phyloP scores from a whole-genome alignment of 2,888 invertebrate species.

The Creontiades dilutus region DNA sequence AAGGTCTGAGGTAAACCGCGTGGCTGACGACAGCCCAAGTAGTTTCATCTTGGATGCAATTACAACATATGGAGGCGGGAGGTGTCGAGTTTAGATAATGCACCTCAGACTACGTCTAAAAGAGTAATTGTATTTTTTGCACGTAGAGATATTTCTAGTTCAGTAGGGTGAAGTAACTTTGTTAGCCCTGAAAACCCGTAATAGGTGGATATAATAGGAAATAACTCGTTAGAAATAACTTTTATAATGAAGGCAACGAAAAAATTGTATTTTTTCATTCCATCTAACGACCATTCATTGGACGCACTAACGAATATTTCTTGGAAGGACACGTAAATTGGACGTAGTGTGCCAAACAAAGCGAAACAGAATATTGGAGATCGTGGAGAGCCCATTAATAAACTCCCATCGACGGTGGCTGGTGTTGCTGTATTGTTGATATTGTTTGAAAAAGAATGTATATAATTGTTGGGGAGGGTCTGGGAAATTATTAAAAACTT shows the following conservation, averaged over 20 bases:
- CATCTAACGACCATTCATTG: not conserved
- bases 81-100: too few species aligned
- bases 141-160: too few species aligned
- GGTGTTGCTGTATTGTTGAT: constrained; percentile 12
- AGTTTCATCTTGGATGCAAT: too few species aligned
- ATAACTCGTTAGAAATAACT: not conserved
- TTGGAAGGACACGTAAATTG: constrained; percentile 59
- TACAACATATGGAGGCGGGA: too few species aligned
- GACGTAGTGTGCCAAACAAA: constrained; percentile 58
- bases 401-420: not conserved
- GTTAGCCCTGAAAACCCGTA: too few species aligned
- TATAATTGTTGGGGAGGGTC: constrained; percentile 57
- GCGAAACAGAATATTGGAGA: constrained; percentile 65
- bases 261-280: not conserved
- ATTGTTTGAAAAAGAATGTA: constrained; percentile 33
- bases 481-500: constrained; percentile 41
- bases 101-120: too few species aligned
- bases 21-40: too few species aligned
- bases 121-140: too few species aligned
- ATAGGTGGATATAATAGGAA: not conserved
- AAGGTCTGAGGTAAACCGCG: too few species aligned
- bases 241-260: not conserved
- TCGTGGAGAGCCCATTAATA: constrained; percentile 51
- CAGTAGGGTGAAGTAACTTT: too few species aligned
- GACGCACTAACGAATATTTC: constrained; percentile 60